Conservation (phyloP, 2,113 vertebrate species). For the Ia io region DNA sequence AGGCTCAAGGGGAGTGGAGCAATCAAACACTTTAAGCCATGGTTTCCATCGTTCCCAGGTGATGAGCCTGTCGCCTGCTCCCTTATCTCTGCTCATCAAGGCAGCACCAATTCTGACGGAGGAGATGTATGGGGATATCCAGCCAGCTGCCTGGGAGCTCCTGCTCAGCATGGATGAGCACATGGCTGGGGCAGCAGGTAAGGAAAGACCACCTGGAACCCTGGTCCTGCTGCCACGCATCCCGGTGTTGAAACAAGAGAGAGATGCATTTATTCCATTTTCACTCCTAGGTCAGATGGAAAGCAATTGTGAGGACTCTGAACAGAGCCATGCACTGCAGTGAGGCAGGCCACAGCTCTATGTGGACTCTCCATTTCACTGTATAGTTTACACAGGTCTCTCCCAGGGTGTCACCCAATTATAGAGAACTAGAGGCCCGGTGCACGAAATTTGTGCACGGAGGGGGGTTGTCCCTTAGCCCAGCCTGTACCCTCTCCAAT, state of each 20-base stretch:
- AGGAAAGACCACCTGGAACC: slow-evolving; percentile 69
- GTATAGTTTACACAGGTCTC: not conserved
- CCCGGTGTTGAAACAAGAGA: not conserved
- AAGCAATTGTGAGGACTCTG: not conserved
- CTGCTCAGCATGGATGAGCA: slow-evolving; percentile 97
- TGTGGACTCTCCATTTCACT: not conserved
- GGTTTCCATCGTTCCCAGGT: slow-evolving; percentile 83
- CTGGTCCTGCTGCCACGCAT: too few relatives aligned
- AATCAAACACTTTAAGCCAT: not conserved
- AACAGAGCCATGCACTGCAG: not conserved
- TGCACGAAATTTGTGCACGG: too few relatives aligned
- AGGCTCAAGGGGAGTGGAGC: not conserved
- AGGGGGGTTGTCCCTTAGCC: too few relatives aligned
- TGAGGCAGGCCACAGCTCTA: not conserved
- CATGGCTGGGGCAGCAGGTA: slow-evolving; percentile 98
- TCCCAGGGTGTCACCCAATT: not conserved
- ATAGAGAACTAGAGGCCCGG: too few relatives aligned
- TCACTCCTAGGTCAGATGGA: not conserved
- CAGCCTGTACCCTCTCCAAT: too few relatives aligned
- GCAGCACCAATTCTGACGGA: slow-evolving; percentile 96
- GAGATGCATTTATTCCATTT: not conserved
- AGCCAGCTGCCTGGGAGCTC: slow-evolving; percentile 98
- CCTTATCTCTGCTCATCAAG: slow-evolving; percentile 96
- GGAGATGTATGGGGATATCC: slow-evolving; percentile 98
- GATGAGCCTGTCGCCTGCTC: slow-evolving; percentile 97